Evolutionary conservation across 2,797 vertebrate genomes (phyloP).

Genomic region (Bovichtus variegatus): DNA sequence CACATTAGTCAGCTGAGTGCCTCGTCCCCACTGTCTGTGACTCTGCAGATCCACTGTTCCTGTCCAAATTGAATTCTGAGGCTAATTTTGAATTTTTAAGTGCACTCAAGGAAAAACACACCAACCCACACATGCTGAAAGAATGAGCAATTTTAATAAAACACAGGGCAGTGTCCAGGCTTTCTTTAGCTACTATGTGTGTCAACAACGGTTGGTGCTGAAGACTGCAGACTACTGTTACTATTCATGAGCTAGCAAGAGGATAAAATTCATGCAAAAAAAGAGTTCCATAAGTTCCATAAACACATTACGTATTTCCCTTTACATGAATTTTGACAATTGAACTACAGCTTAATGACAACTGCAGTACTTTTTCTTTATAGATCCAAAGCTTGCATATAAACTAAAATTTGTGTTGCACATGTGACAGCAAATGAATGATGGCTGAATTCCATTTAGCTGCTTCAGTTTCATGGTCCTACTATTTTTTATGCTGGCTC

Average conservation of each 20-base stretch:
- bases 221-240: background rate
- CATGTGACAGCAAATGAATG: too few species aligned
- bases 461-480: too few species aligned
- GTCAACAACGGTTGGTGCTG: background rate
- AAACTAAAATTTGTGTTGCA: too few species aligned
- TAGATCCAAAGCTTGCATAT: too few species aligned
- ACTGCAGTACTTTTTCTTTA: too few species aligned
- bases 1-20: background rate
- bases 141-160: background rate
- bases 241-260: background rate
- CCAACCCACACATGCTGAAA: background rate
- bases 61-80: background rate
- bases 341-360: too few species aligned
- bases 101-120: conserved; percentile 4
- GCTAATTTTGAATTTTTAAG: conserved; percentile 9
- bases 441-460: too few species aligned
- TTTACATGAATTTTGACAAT: too few species aligned
- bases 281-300: too few species aligned
- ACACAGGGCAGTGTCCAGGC: background rate
- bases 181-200: background rate
- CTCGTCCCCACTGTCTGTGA: conserved; percentile 1
- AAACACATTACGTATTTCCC: too few species aligned
- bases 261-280: too few species aligned
- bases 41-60: background rate
- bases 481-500: too few species aligned